These are phyloP conservation scores for Phengaris alcon DNA, from an alignment of 2,888 invertebrate genomes.

Conservation along the genomic window DNA sequence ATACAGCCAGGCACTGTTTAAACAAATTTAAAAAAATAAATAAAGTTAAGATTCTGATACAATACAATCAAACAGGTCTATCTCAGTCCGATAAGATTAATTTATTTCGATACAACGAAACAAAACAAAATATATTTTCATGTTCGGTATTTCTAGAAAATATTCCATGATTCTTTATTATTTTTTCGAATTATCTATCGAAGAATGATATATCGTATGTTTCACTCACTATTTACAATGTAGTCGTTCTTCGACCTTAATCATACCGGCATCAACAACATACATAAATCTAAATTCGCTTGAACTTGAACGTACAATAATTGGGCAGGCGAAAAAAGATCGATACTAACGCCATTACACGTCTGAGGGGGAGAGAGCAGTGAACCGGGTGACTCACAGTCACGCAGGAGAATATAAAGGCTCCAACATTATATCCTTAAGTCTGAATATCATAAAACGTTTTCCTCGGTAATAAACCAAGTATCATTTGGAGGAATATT, in stretches of 20 bases:
- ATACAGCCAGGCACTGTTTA: too few species aligned
- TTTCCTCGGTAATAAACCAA: background rate
- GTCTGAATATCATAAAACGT: constrained; percentile 15
- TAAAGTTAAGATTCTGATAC: too few species aligned
- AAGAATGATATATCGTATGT: background rate
- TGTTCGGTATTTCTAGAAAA: too few species aligned
- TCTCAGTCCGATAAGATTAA: too few species aligned
- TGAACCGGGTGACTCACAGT: constrained; percentile 53
- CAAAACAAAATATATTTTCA: too few species aligned
- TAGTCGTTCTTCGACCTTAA: background rate
- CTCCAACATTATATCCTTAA: background rate
- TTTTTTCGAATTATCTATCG: background rate
- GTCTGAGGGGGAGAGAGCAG: constrained; percentile 45
- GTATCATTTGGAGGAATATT: background rate
- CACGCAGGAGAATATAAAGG: constrained; percentile 37
- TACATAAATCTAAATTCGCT: constrained; percentile 3
- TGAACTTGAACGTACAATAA: constrained; percentile 32
- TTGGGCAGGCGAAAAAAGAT: constrained; percentile 41
- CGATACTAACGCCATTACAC: constrained; percentile 52
- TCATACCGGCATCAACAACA: background rate
- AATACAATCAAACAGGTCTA: too few species aligned
- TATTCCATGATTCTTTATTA: background rate
- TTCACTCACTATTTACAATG: background rate
- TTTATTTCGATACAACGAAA: too few species aligned
- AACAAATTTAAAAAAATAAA: too few species aligned